A percentile compares a stretch with the other conserved stretches of the same genome.
These are phyloP conservation scores for Lampris megalopsis DNA, from an alignment of 2,113 vertebrate genomes.

Conservation along the genomic window DNA sequence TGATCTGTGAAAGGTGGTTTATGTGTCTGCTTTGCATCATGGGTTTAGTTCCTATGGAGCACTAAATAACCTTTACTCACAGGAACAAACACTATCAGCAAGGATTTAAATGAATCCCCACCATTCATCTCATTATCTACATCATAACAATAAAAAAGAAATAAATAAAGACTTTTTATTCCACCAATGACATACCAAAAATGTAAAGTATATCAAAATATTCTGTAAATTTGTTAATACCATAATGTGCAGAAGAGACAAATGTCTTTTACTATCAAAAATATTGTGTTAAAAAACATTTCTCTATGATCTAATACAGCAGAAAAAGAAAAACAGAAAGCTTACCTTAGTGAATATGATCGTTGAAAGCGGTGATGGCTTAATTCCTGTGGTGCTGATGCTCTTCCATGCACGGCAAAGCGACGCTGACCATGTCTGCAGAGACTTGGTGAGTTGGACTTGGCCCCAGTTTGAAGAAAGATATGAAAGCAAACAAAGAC, in stretches of 20 bases:
- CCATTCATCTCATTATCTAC: too few species aligned
- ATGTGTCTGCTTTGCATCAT: too few species aligned
- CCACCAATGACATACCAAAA: not conserved
- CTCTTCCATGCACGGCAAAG: constrained; percentile 42
- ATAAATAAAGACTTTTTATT: not conserved
- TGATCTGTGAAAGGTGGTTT: too few species aligned
- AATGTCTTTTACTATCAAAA: not conserved
- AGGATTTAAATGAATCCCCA: too few species aligned
- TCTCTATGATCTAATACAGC: not conserved
- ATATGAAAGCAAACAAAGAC: not conserved
- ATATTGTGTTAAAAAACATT: not conserved
- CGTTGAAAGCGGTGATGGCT: constrained; percentile 32
- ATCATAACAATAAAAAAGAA: too few species aligned
- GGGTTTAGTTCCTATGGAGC: too few species aligned
- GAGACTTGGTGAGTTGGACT: constrained; percentile 30
- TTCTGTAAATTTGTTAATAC: not conserved
- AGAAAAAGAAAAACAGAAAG: constrained; percentile 7
- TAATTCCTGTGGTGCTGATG: constrained; percentile 62
- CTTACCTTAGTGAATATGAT: constrained; percentile 67
- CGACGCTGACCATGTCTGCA: constrained; percentile 57
- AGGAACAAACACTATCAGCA: too few species aligned
- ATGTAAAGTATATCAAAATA: not conserved
- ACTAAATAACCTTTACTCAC: too few species aligned
- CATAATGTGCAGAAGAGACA: not conserved
- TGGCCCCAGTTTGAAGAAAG: not conserved